Percentiles rank a stretch among this genome's conserved stretches.
Evolutionary conservation across 2,113 vertebrate genomes (phyloP).

Genomic region (Atlantisia rogersi): DNA sequence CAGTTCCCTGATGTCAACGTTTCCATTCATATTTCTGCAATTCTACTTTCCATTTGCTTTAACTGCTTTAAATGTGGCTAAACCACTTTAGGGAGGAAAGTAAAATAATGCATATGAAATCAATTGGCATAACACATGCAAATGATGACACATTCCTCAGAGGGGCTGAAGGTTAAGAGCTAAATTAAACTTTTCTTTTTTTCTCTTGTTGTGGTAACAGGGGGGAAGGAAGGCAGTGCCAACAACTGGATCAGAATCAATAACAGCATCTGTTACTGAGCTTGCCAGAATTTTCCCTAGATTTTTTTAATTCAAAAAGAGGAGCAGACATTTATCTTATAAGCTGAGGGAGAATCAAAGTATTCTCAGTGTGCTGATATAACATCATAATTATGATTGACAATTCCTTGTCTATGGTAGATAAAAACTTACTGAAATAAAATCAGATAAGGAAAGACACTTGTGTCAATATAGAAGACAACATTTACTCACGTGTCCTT

Average conservation of each 20-base stretch:
- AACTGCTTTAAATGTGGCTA: not conserved
- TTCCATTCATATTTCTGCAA: not conserved
- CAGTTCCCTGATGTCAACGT: not conserved
- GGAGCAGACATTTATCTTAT: not conserved
- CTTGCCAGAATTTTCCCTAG: not conserved
- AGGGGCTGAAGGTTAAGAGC: not conserved
- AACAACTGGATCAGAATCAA: conserved; percentile 18
- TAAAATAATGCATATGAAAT: conserved; percentile 13
- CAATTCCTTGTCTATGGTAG: not conserved
- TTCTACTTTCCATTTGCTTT: not conserved
- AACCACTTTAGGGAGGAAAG: not conserved
- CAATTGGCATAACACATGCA: conserved; percentile 8
- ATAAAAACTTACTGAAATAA: not conserved
- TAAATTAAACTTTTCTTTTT: conserved; percentile 13
- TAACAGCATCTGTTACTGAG: not conserved
- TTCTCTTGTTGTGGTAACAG: not conserved
- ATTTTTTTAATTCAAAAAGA: not conserved
- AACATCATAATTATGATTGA: not conserved
- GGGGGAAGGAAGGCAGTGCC: not conserved
- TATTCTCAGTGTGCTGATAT: not conserved
- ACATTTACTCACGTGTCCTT: not conserved
- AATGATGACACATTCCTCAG: conserved; percentile 7
- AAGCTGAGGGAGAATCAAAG: not conserved
- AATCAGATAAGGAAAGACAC: not conserved
- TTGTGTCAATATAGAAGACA: not conserved